Evolutionary conservation across 2,113 vertebrate genomes (phyloP), one percentile per base, ranked within the genome.

Genomic region (Silurus asotus): DNA sequence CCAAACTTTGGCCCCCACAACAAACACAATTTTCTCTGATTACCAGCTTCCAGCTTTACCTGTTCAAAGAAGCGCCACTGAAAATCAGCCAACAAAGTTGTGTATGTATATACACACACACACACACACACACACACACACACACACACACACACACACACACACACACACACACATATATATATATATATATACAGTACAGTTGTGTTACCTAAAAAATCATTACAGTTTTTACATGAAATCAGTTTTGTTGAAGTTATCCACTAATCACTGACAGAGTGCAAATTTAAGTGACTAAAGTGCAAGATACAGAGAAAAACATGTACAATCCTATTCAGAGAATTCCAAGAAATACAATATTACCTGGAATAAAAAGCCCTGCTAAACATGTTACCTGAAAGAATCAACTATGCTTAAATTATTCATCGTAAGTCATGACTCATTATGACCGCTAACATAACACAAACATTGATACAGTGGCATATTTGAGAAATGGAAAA

Each of bases 21-120:
- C 74, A 86, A 86, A 55, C 69, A 19, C 23, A 25, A 74, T 74
- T 83, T 83, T 58, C 25, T 76, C 4, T 58, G 13, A 83, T 83
- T 25, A 77, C 13, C 51, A 87, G 58, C 55, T 59, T 48, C 37
- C 17, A 75, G 82, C 37, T 61, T 84, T 75, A 84, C 69, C 67
- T 84, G 69, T 75, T 83, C 53, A 83, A 83, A 83, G 17, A 59
- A 72, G 28, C 51, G 53, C 3, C 62, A 56, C 8, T 69, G 14
- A 56, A 72, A 56, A 72, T 72, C 82, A 58, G 51, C 59, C 65
- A 72, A 20, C 80, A 67, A 67, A 28, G 51, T 11, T 82, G 28
- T 37, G 28, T 37, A 2, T 37, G 28, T 37, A 37, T 37, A 37
- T 37, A n/a, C n/a, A n/a, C n/a, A n/a, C n/a, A n/a, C n/a, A n/a